Evolutionary conservation across 2,888 invertebrate species (phyloP).

Genomic region (Lissonota sp.): DNA sequence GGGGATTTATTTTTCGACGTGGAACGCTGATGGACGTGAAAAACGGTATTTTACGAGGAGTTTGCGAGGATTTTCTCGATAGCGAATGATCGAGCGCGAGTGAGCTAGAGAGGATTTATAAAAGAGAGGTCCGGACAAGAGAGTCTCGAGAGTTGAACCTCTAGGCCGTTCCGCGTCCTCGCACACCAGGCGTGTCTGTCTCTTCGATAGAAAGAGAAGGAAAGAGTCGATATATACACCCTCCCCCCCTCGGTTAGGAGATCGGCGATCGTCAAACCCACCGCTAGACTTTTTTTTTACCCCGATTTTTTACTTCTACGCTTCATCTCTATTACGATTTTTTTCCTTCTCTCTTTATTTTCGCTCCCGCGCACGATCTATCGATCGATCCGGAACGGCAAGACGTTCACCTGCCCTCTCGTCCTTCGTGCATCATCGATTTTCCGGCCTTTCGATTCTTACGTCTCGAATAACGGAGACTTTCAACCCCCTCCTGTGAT

Average conservation of each 20-base stretch:
- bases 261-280: slow-evolving; percentile 65
- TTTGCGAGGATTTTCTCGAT: slow-evolving; percentile 49
- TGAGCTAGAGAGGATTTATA: slow-evolving; percentile 45
- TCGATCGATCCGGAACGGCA: slow-evolving; percentile 29
- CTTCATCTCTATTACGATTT: slow-evolving; percentile 1
- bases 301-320: slow-evolving; percentile 9
- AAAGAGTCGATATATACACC: slow-evolving; percentile 18
- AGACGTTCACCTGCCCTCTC: slow-evolving; percentile 63
- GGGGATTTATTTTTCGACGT: slow-evolving; percentile 54
- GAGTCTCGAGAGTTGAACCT: slow-evolving; percentile 71
- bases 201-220: slow-evolving; percentile 56
- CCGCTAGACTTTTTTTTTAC: slow-evolving; percentile 51
- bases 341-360: slow-evolving; percentile 44
- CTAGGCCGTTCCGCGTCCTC: slow-evolving; percentile 83
- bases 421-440: slow-evolving; percentile 65
- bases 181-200: slow-evolving; percentile 80
- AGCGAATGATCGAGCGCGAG: slow-evolving; percentile 30
- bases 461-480: background rate
- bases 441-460: slow-evolving; percentile 63
- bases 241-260: slow-evolving; percentile 59
- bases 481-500: no score
- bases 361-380: slow-evolving; percentile 3
- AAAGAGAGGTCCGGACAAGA: slow-evolving; percentile 45
- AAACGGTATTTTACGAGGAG: slow-evolving; percentile 30
- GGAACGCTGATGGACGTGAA: slow-evolving; percentile 49